Base-by-base conservation (phyloP, 2,797 vertebrate genomes). In the Gymnothorax reevesii region DNA sequence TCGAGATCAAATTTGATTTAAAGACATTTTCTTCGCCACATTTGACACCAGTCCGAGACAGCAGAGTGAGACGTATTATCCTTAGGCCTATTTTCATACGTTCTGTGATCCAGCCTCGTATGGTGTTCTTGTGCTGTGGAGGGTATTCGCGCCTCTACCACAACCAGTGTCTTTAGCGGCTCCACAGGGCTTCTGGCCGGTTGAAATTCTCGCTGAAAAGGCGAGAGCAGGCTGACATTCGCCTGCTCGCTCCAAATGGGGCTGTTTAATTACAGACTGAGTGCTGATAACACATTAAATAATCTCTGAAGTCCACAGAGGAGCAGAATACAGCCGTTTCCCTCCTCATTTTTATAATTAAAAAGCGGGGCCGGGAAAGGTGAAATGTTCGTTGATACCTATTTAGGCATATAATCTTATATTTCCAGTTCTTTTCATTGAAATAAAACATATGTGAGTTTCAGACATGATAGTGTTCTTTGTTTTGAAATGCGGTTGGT, bases 181-280 rank as follows among this genome's bases (percentile, higher is more conserved):
- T 52, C 88, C 87, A 1, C 42, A 88, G 89, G 89, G 84, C 86
- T 89, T 88, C 89, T 82, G 88, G 91, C 91, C 90, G 90, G 91
- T 94, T 42, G 93, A 94, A 93, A 92, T 89, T 88, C 91, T 91
- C 84, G 89, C 87, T 87, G 83, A 90, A 89, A 92, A 93, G 94
- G 94, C 93, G 93, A 92, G 92, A 92, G 92, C 90, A 90, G 88
- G 84, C 52, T 87, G 3, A 66, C 69, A 57, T 42, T 42, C 33
- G 33, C 33, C 33, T 42, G 15, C 27, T 22, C 7, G 27, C 60
- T 57, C 90, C 91, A 91, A 95, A 94, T 94, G 93, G 92, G 94
- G 92, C 92, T 93, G 83, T 89, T 88, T 93, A 82, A 90, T 92
- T 89, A 89, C 88, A 89, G 89, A 90, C 91, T 85, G 90, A 91